A percentile compares a stretch with the other conserved stretches of the same genome.
These are phyloP conservation scores for Salmo trutta DNA, from an alignment of 2,797 vertebrate species.

Conservation along the genomic window DNA sequence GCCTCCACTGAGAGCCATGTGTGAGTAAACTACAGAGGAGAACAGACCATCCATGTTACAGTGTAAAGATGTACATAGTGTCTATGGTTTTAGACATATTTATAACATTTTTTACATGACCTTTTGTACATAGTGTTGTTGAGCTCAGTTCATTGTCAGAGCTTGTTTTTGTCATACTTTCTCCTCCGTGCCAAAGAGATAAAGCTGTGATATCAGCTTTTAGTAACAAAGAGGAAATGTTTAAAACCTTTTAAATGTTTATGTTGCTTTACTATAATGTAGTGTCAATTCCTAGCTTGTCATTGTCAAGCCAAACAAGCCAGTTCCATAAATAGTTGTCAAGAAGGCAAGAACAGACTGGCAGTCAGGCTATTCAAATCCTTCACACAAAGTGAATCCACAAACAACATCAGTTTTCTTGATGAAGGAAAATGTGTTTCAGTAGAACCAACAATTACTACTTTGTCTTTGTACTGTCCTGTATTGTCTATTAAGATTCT, in stretches of 20 bases:
- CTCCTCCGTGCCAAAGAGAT: slow-evolving; percentile 74
- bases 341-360: too few species aligned
- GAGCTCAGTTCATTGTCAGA: slow-evolving; percentile 58
- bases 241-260: too few species aligned
- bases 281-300: too few species aligned
- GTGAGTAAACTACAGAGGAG: slow-evolving; percentile 39
- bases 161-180: slow-evolving; percentile 57
- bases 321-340: too few species aligned
- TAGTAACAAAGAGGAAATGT: slow-evolving; percentile 19
- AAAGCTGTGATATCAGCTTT: slow-evolving; percentile 41
- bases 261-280: too few species aligned
- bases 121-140: slow-evolving; percentile 81
- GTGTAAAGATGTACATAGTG: slow-evolving; percentile 75
- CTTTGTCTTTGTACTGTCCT: slow-evolving; percentile 46
- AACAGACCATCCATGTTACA: slow-evolving; percentile 51
- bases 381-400: slow-evolving; percentile 59
- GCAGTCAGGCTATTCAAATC: neutral
- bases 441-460: slow-evolving; percentile 30
- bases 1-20: slow-evolving; percentile 25
- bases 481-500: slow-evolving; percentile 54
- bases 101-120: slow-evolving; percentile 69
- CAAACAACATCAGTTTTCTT: slow-evolving; percentile 43
- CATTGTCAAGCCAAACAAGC: too few species aligned
- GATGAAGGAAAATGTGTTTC: slow-evolving; percentile 50
- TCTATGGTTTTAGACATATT: slow-evolving; percentile 82